These are phyloP conservation scores for Orius laevigatus DNA, from an alignment of 1,140 invertebrate species.

Conservation along the genomic window DNA sequence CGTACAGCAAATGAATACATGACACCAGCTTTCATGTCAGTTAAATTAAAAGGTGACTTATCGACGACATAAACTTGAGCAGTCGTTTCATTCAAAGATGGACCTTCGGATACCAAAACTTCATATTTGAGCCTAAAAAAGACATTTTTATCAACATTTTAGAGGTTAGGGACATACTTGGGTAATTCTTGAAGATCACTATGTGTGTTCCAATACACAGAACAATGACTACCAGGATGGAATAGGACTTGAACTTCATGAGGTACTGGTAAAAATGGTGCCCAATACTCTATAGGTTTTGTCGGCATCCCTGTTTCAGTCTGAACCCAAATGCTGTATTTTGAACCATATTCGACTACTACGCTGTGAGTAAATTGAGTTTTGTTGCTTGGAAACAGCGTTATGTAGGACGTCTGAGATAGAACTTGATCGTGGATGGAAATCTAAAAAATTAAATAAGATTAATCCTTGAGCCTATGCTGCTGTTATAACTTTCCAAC, in stretches of 20 bases:
- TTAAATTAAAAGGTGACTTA: conserved; percentile 38
- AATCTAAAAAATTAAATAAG: conserved; percentile 29
- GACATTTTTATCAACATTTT: too few species aligned
- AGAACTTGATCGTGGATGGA: conserved; percentile 33
- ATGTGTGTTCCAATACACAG: conserved; percentile 37
- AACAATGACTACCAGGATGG: conserved; percentile 34
- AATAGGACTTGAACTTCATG: conserved; percentile 39
- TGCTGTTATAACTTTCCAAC: too few species aligned
- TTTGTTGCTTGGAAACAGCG: conserved; percentile 28
- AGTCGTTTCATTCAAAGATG: conserved; percentile 31
- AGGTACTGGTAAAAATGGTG: conserved; percentile 42
- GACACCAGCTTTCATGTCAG: conserved; percentile 29
- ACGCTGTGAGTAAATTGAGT: conserved; percentile 29
- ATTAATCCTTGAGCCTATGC: too few species aligned
- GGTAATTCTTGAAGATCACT: neutral
- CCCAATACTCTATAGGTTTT: conserved; percentile 28
- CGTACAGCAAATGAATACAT: conserved; percentile 48
- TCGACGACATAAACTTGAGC: conserved; percentile 31
- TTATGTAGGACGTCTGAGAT: conserved; percentile 30
- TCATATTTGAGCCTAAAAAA: conserved; percentile 39
- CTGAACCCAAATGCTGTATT: conserved; percentile 5
- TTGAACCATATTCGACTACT: conserved; percentile 5
- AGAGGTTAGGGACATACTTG: too few species aligned
- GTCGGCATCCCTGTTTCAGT: neutral
- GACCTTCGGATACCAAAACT: conserved; percentile 41